Evolutionary conservation across 2,888 invertebrate species (phyloP), one percentile per base, ranked within the genome.

Genomic region (Pterobdella sp.): DNA sequence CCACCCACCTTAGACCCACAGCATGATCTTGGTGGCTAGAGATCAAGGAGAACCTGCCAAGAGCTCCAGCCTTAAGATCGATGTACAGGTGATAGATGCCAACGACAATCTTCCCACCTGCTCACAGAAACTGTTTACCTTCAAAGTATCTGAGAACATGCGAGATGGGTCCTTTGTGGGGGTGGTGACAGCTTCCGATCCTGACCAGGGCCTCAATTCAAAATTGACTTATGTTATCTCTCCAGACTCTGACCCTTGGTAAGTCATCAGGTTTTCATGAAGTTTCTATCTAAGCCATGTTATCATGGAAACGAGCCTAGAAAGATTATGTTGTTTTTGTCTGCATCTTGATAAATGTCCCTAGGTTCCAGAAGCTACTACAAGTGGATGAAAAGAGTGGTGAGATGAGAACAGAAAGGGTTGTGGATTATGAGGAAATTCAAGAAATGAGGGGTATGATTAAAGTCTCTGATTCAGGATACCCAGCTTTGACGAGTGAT

Each of bases 61-160:
- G 31, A 35, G n/a, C 32, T 36, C 71, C 32, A 72, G 64, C 32
- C 73, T 77, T 60, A 74, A 75, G 35, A 72, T 77, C 14, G 67
- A 29, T 34, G 74, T 77, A 31, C 67, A 75, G 32, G 73, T 77
- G 14, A 14, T 67, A 7, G 76, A 77, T 49, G 73, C 70, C 52
- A 77, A 77, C 64, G 77, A 77, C 72, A 77, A 77, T 69, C 36
- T 36, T 34, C 77, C 77, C 7, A 32, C 66, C 35, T 77, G 75
- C 65, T 66, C 69, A 1, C 73, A 73, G 29, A 22, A 34, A 1
- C 49, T 60, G 31, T 70, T 75, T 26, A 10, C 34, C 34, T 63
- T 73, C 14, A 49, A 75, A 36, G 72, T 77, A 18, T 64, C 67
- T 10, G 77, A 77, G 65, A 74, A 77, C 10, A 67, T 75, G 22